A percentile compares a stretch with the other conserved stretches of the same genome.
These are phyloP conservation scores for Gallinago undulata DNA, from an alignment of 2,113 vertebrate genomes.

Conservation along the genomic window DNA sequence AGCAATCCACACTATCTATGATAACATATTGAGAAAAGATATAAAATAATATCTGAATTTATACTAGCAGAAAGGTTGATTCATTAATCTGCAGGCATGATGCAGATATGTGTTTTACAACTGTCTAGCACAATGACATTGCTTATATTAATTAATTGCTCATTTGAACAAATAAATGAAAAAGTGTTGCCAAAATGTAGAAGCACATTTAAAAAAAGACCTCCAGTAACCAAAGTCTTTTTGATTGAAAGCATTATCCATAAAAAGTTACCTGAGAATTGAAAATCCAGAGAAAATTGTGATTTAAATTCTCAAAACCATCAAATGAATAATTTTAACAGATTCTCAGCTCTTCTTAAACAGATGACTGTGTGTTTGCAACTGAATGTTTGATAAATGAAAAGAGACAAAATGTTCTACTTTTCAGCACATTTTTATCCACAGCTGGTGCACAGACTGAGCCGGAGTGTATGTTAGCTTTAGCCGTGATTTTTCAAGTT, in stretches of 20 bases:
- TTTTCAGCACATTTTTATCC: conserved; percentile 83
- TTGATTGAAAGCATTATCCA: neutral
- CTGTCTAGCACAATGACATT: neutral
- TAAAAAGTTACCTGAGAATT: conserved; percentile 43
- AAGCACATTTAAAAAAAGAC: neutral
- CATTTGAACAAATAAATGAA: neutral
- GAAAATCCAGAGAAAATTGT: conserved; percentile 9
- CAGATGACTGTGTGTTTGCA: conserved; percentile 71
- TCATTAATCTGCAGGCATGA: neutral
- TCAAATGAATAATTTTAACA: conserved; percentile 68
- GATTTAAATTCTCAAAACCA: conserved; percentile 50
- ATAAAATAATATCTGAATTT: neutral
- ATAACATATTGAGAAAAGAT: neutral
- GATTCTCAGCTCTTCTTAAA: conserved; percentile 65
- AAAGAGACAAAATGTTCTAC: conserved; percentile 83
- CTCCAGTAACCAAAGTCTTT: neutral
- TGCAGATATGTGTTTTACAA: neutral
- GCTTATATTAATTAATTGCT: neutral
- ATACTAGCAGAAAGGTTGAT: neutral
- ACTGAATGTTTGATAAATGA: conserved; percentile 78
- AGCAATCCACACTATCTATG: neutral
- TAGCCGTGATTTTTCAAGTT: conserved; percentile 78
- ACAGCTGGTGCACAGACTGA: conserved; percentile 83
- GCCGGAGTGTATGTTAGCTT: conserved; percentile 78
- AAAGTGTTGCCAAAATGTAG: neutral